phyloP scores from a whole-genome alignment of 2,113 vertebrate genomes.

The Nesoenas mayeri region DNA sequence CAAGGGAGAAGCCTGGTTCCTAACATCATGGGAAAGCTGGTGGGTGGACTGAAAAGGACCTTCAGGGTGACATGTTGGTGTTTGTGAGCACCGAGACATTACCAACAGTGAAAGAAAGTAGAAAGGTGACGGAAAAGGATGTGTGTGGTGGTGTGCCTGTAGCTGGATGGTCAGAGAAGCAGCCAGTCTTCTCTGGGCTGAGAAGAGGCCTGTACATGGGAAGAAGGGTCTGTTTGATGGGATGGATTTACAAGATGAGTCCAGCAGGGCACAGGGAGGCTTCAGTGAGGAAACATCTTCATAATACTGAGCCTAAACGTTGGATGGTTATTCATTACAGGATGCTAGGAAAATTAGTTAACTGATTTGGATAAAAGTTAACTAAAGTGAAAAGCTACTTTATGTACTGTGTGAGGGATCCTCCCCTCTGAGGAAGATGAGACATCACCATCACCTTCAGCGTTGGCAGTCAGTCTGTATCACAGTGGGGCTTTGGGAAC shows the following conservation, averaged over 20 bases:
- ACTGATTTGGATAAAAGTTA: not conserved
- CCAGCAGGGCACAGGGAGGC: not conserved
- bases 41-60: not conserved
- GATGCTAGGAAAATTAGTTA: not conserved
- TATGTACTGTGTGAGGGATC: not conserved
- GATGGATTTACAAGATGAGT: not conserved
- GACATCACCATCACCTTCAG: not conserved
- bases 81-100: not conserved
- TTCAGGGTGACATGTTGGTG: not conserved
- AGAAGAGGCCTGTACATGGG: not conserved
- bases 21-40: not conserved
- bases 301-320: rapidly evolving
- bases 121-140: not conserved
- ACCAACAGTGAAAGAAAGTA: not conserved
- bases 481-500: not conserved
- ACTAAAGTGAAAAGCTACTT: not conserved
- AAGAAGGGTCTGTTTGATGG: not conserved
- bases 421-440: not conserved
- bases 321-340: not conserved
- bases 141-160: not conserved
- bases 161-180: not conserved
- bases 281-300: not conserved
- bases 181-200: not conserved
- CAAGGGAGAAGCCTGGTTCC: not conserved
- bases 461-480: not conserved